phyloP scores from a whole-genome alignment of 2,797 vertebrate species.

The Dryobates pubescens region DNA sequence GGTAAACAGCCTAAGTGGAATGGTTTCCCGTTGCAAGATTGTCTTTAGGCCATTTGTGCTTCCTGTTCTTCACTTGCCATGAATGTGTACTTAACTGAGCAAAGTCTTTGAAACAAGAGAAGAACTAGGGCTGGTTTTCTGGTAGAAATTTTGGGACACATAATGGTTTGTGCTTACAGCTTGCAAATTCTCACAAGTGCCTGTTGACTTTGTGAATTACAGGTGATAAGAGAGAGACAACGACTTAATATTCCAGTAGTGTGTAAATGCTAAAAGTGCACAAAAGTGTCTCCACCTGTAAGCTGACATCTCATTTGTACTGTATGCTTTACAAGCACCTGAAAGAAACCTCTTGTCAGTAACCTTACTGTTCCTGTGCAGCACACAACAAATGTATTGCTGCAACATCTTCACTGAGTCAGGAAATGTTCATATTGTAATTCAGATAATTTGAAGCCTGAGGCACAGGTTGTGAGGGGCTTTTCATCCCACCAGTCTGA shows the following conservation, averaged over 20 bases:
- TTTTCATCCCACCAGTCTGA: background rate
- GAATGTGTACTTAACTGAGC: background rate
- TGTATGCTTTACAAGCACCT: background rate
- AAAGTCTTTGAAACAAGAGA: background rate
- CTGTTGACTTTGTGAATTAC: background rate
- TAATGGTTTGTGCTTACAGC: background rate
- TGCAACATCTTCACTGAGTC: background rate
- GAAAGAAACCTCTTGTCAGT: background rate
- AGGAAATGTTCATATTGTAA: background rate
- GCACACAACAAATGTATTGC: background rate
- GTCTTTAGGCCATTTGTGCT: background rate
- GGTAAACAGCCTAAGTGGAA: background rate
- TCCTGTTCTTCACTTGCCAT: background rate
- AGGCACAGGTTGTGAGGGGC: background rate
- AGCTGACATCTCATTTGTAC: background rate
- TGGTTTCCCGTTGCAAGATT: background rate
- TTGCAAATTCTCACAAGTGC: background rate
- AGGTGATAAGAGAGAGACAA: background rate
- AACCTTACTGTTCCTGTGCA: background rate
- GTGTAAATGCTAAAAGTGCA: background rate
- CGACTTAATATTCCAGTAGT: background rate
- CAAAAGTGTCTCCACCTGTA: background rate
- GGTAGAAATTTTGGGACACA: background rate
- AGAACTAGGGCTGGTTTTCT: background rate
- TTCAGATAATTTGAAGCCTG: background rate